phyloP scores from a whole-genome alignment of 2,797 vertebrate genomes.

The Poliocrania exsul region DNA sequence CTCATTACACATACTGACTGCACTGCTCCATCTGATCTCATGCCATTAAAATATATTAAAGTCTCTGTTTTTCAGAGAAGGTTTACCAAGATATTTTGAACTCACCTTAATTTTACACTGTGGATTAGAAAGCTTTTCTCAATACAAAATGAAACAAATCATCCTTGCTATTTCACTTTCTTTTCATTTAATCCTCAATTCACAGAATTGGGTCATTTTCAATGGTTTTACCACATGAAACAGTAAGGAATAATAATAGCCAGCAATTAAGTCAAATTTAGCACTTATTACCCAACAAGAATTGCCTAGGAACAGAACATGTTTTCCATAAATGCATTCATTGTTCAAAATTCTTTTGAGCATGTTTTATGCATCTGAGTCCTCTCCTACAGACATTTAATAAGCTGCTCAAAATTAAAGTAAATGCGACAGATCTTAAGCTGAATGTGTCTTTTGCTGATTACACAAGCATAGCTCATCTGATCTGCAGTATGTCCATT shows the following conservation, averaged over 20 bases:
- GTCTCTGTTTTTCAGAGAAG: neutral
- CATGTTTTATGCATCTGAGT: neutral
- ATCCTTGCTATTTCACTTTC: constrained; percentile 5
- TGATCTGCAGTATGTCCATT: neutral
- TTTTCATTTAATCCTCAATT: constrained; percentile 26
- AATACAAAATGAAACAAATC: neutral
- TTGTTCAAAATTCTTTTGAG: constrained; percentile 39
- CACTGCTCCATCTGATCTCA: neutral
- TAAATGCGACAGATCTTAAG: constrained; percentile 4
- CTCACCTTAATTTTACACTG: neutral
- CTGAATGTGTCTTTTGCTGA: neutral
- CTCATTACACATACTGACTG: neutral
- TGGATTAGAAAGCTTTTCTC: constrained; percentile 6
- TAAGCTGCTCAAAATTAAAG: constrained; percentile 25
- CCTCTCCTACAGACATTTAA: constrained; percentile 30
- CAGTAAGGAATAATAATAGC: constrained; percentile 49
- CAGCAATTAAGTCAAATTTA: constrained; percentile 62
- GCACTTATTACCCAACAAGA: constrained; percentile 61
- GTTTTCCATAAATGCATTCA: constrained; percentile 48
- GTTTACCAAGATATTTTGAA: neutral
- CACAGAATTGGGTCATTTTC: constrained; percentile 56
- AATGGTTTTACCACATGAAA: constrained; percentile 42
- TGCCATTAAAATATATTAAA: neutral
- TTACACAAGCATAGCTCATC: neutral
- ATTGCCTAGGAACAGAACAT: constrained; percentile 63